Conservation (phyloP, 2,888 invertebrate genomes). For the Lissonota sp. region DNA sequence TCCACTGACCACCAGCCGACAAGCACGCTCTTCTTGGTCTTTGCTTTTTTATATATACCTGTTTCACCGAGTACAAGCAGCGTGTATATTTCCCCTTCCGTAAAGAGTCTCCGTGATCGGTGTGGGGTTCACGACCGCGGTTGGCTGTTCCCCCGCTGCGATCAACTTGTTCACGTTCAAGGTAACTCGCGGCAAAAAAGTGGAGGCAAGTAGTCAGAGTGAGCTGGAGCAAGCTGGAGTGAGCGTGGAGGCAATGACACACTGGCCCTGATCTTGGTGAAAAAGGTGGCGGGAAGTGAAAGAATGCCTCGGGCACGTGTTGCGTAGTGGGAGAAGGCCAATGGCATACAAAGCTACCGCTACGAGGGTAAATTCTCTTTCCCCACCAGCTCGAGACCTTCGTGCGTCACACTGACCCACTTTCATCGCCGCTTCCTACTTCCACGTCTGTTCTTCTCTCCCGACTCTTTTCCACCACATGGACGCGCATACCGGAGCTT, state of each 20-base stretch:
- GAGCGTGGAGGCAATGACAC: constrained; percentile 76
- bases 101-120: constrained; percentile 14
- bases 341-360: constrained; percentile 67
- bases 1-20: constrained; percentile 32
- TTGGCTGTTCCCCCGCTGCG: constrained; percentile 68
- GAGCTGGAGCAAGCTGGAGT: constrained; percentile 38
- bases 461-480: constrained; percentile 58
- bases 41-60: constrained; percentile 57
- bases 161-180: constrained; percentile 21
- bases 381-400: constrained; percentile 57
- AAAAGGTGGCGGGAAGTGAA: constrained; percentile 37
- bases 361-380: constrained; percentile 65
- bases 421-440: constrained; percentile 73
- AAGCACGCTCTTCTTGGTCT: constrained; percentile 39
- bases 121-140: constrained; percentile 73
- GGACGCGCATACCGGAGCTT: constrained; percentile 64
- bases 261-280: constrained; percentile 78
- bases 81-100: constrained; percentile 51
- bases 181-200: constrained; percentile 19
- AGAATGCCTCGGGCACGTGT: constrained; percentile 45
- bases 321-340: constrained; percentile 62
- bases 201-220: constrained; percentile 50
- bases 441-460: constrained; percentile 64
- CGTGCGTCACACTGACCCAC: constrained; percentile 72
- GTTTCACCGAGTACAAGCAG: constrained; percentile 28